These are phyloP conservation scores for Hassar affinis DNA, from an alignment of 2,113 vertebrate genomes.

Conservation along the genomic window DNA sequence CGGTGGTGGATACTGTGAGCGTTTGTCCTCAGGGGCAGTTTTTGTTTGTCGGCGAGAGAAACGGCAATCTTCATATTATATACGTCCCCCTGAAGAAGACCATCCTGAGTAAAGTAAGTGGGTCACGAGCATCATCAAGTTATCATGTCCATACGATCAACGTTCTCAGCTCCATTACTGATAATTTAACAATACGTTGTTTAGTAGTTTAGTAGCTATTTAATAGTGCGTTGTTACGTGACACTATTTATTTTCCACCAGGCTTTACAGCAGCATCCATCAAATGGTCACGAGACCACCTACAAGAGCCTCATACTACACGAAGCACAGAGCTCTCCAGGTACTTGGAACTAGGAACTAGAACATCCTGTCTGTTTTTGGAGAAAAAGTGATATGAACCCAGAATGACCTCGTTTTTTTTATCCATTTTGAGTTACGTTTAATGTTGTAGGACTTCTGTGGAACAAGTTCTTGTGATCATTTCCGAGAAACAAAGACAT, in stretches of 20 bases:
- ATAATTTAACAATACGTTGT: not conserved
- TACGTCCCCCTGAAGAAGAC: slow-evolving; percentile 85
- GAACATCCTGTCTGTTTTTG: not conserved
- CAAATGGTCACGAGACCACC: slow-evolving; percentile 68
- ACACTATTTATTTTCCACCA: slow-evolving; percentile 59
- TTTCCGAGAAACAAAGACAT: too few species aligned
- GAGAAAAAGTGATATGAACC: too few species aligned
- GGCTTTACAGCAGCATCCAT: slow-evolving; percentile 74
- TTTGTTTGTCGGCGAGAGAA: slow-evolving; percentile 90
- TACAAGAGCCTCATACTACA: slow-evolving; percentile 80
- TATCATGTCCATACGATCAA: not conserved
- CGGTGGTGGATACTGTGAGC: slow-evolving; percentile 83
- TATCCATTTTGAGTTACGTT: too few species aligned
- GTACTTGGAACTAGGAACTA: slow-evolving; percentile 64
- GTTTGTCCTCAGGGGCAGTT: slow-evolving; percentile 84
- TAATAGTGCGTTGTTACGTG: not conserved
- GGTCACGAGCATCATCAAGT: not conserved
- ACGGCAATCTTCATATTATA: slow-evolving; percentile 87
- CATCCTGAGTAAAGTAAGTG: slow-evolving; percentile 82
- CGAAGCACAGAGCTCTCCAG: slow-evolving; percentile 71
- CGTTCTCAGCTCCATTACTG: not conserved
- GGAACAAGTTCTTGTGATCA: too few species aligned
- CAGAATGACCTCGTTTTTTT: not conserved
- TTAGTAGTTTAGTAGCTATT: not conserved
- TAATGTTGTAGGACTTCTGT: too few species aligned